Evolutionary conservation across 1,140 invertebrate genomes (phyloP), one percentile per base, ranked within the genome.

Genomic region (Tribolium castaneum): DNA sequence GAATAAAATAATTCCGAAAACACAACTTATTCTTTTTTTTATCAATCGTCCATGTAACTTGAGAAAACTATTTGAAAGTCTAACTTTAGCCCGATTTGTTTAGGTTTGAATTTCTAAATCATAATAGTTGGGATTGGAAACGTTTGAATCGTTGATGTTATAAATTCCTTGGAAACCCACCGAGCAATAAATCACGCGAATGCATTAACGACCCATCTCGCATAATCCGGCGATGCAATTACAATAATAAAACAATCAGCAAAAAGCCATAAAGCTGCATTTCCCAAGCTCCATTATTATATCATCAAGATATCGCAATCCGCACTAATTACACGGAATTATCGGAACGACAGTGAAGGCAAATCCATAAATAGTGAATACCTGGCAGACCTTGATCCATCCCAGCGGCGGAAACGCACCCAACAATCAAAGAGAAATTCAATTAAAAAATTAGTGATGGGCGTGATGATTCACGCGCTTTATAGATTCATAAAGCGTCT

Each of bases 341-440:
- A 59, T 7, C 7, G 54, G 54, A 59, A 59, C n/a, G 54, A 59
- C 54, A 59, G 54, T 59, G 54, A 59, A 59, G 54, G 54, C 39
- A 45, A 45, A 45, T 30, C 25, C 25, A 30, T 30, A 30, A 30
- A 30, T 30, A 30, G 25, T 9, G n/a, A 45, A 45, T 45, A 45
- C 7, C 39, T 10, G 0, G n/a, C 39, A 45, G 39, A 45, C 39
- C 39, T 45, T 45, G 39, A 45, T 45, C 39, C 7, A 45, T 30
- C 25, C 25, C 39, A 45, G n/a, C 3, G 6, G 10, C 6, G 10
- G 35, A 39, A 39, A 39, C 35, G 35, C 35, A 9, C 35, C 35
- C 39, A 45, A 30, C 25, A 30, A 30, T 45, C 39, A 10, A 45
- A 45, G 39, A 45, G 39, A 45, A 45, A 45, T 45, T 45, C 39